Evolutionary conservation across 2,888 invertebrate genomes (phyloP).

Genomic region (Callyntrura sp.): DNA sequence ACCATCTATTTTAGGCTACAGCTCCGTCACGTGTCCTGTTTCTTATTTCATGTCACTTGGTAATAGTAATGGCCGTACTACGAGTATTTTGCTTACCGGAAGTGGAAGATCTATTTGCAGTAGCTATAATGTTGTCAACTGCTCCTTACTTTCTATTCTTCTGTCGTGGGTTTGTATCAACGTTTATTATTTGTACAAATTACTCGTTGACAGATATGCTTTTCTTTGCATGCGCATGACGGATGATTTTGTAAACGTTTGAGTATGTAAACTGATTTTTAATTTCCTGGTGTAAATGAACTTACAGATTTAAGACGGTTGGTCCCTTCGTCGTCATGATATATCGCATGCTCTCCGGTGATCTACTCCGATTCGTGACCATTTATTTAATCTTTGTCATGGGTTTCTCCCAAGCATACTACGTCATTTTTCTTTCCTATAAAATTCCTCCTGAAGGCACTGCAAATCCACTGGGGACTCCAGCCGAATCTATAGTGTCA

Average conservation of each 20-base stretch:
- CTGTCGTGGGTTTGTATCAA: conserved; percentile 88
- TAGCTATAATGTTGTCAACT: conserved; percentile 97
- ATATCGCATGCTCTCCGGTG: conserved; percentile 99
- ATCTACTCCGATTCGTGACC: conserved; percentile 96
- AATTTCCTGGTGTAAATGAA: conserved; percentile 39
- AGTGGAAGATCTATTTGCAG: conserved; percentile 96
- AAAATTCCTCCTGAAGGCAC: conserved; percentile 90
- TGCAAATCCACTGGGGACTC: conserved; percentile 94
- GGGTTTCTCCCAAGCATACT: conserved; percentile 98
- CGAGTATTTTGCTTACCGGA: conserved; percentile 92
- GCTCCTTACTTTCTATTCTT: conserved; percentile 99
- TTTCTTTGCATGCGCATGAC: not conserved
- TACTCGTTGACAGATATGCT: no score
- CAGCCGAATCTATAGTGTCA: no score
- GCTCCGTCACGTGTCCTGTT: conserved; percentile 97
- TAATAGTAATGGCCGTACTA: conserved; percentile 94
- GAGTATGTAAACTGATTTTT: no score
- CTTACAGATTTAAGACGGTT: conserved; percentile 93
- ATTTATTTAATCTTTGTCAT: conserved; percentile 99
- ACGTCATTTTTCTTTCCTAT: conserved; percentile 95
- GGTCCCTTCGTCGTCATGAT: conserved; percentile 99
- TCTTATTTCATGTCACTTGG: conserved; percentile 95
- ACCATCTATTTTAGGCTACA: no score
- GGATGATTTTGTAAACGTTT: no score
- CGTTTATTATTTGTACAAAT: no score